Evolutionary conservation across 2,113 vertebrate genomes (phyloP), one percentile per base, ranked within the genome.

Genomic region (Rhabdornis inornatus): DNA sequence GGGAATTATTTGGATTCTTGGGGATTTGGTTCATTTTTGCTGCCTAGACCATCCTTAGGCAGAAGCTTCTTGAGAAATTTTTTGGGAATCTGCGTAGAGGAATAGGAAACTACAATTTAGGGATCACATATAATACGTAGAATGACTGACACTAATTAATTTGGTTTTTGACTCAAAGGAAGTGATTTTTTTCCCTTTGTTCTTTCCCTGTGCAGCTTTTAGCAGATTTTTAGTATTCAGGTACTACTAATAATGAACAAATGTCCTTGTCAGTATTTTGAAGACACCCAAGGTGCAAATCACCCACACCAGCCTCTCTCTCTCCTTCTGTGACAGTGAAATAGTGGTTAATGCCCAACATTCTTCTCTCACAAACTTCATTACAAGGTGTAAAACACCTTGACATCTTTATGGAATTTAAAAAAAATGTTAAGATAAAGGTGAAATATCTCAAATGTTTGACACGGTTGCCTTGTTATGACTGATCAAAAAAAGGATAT

Each of bases 181-280:
- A 75, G 8, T 1, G 0, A 25, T 4, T 68, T 60, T 55, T 33
- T 49, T 6, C 3, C 9, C 6, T 21, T 49, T 52, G 0, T 25
- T 83, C 35, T 77, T 31, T 57, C 3, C 3, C 9, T 7, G 1
- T 24, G 59, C 44, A 63, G 5, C 8, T 87, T 77, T 65, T 66
- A 87, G 25, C 8, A 87, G 31, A 61, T 56, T 69, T 77, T 87
- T 47, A 21, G 2, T 57, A 47, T 72, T 89, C 24, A 37, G 11
- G 17, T 52, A 14, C 6, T n/a, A 30, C 20, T 35, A 71, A 19
- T 69, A 80, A 91, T 33, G 28, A 80, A 40, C 11, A 28, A 82
- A 64, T 47, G 14, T 52, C 35, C 53, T 30, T 65, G 39, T 49
- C 47, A 25, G 22, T 56, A 72, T 68, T 77, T 77, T 91, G 40